Conservation (phyloP, 1,140 invertebrate genomes). For the Marisa cornuarietis region DNA sequence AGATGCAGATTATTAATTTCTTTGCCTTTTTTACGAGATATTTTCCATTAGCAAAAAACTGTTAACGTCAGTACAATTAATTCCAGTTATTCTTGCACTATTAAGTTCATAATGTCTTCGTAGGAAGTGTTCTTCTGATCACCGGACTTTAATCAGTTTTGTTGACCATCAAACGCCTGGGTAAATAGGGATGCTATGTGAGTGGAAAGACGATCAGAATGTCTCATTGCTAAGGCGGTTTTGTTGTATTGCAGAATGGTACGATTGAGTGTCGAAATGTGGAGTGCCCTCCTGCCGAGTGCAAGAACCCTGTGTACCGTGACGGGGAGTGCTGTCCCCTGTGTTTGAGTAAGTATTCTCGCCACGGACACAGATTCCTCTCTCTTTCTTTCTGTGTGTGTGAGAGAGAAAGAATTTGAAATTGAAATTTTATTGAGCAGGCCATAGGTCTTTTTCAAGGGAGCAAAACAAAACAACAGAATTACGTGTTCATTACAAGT, state of each 20-base stretch:
- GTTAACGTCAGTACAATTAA: background rate
- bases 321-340: slow-evolving; percentile 85
- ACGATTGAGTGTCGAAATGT: slow-evolving; percentile 81
- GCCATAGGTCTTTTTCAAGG: slow-evolving; percentile 1
- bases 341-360: slow-evolving; percentile 78
- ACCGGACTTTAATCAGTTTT: too few species aligned
- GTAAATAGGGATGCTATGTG: too few species aligned
- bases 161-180: too few species aligned
- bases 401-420: too few species aligned
- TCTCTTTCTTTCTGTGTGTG: slow-evolving; percentile 2
- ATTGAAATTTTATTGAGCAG: background rate
- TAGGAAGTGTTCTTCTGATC: too few species aligned
- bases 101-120: background rate
- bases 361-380: background rate
- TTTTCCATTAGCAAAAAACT: background rate
- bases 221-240: background rate
- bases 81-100: background rate
- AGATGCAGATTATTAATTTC: background rate
- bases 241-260: slow-evolving; percentile 75
- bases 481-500: background rate
- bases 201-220: too few species aligned
- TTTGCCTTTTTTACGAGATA: background rate
- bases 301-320: slow-evolving; percentile 81
- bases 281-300: slow-evolving; percentile 78
- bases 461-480: too few species aligned